Percentiles rank a stretch among this genome's conserved stretches.
phyloP scores from a whole-genome alignment of 2,113 vertebrate species.

The Thinocorus orbignyianus region DNA sequence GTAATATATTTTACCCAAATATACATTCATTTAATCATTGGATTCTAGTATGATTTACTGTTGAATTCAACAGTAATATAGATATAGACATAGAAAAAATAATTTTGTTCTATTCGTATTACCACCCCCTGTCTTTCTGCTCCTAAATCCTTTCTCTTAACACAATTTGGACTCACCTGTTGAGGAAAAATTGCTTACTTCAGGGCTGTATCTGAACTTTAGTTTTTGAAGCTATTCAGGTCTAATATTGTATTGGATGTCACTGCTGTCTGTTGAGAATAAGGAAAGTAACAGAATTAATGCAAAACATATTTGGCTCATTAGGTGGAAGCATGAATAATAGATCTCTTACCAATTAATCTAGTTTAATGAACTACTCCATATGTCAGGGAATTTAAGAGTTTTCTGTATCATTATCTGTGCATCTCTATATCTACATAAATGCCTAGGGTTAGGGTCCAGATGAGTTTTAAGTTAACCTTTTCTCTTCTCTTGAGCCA shows the following conservation, averaged over 20 bases:
- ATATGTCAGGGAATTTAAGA: not conserved
- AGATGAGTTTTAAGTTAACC: not conserved
- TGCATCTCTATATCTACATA: not conserved
- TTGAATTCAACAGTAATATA: not conserved
- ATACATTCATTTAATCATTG: not conserved
- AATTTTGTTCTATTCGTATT: not conserved
- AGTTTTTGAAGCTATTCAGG: not conserved
- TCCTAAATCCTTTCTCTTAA: not conserved
- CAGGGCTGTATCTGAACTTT: not conserved
- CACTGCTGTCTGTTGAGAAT: not conserved
- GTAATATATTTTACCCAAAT: not conserved
- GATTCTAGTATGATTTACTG: not conserved
- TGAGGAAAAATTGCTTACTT: not conserved
- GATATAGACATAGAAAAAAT: not conserved
- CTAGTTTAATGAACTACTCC: not conserved
- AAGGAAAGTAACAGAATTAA: not conserved
- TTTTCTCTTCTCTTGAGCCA: not conserved
- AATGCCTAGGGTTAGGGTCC: not conserved
- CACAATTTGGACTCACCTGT: not conserved
- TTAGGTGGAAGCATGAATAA: not conserved
- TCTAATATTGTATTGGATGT: not conserved
- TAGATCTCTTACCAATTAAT: not conserved
- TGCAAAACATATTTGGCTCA: not conserved
- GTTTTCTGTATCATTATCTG: not conserved
- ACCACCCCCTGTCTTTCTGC: not conserved